Evolutionary conservation across 2,888 invertebrate species (phyloP).

Genomic region (Gandaritis pyraliata): DNA sequence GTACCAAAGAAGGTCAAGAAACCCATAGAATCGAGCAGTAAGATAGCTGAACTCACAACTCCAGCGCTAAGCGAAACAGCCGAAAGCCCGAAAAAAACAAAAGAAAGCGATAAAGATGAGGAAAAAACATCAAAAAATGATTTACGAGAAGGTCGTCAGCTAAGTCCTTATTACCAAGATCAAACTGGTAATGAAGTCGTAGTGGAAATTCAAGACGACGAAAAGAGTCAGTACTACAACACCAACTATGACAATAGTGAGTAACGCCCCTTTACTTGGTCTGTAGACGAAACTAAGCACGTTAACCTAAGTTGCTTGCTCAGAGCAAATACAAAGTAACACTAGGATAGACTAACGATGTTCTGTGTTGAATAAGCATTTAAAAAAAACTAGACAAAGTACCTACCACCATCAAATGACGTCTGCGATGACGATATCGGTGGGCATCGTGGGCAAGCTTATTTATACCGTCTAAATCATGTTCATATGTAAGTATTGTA

Average conservation of each 20-base stretch:
- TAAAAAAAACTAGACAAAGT: no score
- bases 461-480: background rate
- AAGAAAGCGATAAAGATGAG: slow-evolving; percentile 21
- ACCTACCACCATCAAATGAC: no score
- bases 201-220: slow-evolving; percentile 88
- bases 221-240: slow-evolving; percentile 90
- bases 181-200: slow-evolving; percentile 85
- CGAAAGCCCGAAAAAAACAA: slow-evolving; percentile 16
- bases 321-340: slow-evolving; percentile 20
- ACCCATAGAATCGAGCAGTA: slow-evolving; percentile 33
- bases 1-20: slow-evolving; percentile 54
- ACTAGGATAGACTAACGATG: no score
- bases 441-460: no score
- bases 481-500: no score
- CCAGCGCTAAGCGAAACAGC: slow-evolving; percentile 24
- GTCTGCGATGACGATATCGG: no score
- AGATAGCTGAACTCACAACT: slow-evolving; percentile 29
- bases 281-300: background rate
- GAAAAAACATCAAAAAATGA: slow-evolving; percentile 35
- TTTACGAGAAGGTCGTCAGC: slow-evolving; percentile 58
- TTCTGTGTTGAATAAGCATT: no score
- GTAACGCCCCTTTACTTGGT: slow-evolving; percentile 53
- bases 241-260: slow-evolving; percentile 91
- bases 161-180: slow-evolving; percentile 52
- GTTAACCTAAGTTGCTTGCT: slow-evolving; percentile 4